phyloP scores from a whole-genome alignment of 2,888 invertebrate genomes.

The Xestia xanthographa region DNA sequence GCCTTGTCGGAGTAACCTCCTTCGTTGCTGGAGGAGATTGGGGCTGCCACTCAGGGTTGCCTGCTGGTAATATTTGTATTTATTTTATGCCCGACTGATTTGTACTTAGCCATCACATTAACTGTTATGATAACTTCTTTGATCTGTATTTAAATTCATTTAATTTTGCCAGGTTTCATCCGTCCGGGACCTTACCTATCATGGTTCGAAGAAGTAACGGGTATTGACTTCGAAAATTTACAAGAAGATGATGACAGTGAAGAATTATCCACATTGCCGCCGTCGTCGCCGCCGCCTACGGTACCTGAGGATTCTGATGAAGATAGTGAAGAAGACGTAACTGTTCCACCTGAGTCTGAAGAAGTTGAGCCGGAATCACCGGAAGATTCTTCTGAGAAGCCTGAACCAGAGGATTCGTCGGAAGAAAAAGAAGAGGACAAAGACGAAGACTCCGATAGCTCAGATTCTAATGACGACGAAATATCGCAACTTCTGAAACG shows the following conservation, averaged over 20 bases:
- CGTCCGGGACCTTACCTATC: conserved; percentile 83
- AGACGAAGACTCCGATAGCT: conserved; percentile 68
- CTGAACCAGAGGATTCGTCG: conserved; percentile 54
- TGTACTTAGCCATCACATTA: not conserved
- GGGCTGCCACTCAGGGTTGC: conserved; percentile 86
- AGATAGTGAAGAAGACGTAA: not conserved
- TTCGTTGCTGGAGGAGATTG: conserved; percentile 82
- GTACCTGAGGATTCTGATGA: conserved; percentile 41
- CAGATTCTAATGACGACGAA: conserved; percentile 74
- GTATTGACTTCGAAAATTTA: conserved; percentile 82
- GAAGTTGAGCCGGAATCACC: conserved; percentile 28
- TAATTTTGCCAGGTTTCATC: conserved; percentile 77
- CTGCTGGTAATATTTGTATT: conserved; percentile 75
- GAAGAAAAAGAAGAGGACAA: conserved; percentile 64
- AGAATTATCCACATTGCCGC: not conserved
- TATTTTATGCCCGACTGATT: not conserved
- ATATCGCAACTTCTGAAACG: conserved; percentile 79
- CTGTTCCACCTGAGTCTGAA: conserved; percentile 28
- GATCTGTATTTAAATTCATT: not conserved
- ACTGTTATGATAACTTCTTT: not conserved
- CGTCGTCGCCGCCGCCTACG: not conserved
- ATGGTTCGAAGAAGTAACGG: conserved; percentile 80
- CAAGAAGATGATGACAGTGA: conserved; percentile 69
- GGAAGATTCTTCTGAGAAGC: conserved; percentile 26
- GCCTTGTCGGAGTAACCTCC: conserved; percentile 82